Percentiles rank a stretch among this genome's conserved stretches.
These are phyloP conservation scores for Chloroceryle inda DNA, from an alignment of 2,797 vertebrate genomes.

Conservation along the genomic window DNA sequence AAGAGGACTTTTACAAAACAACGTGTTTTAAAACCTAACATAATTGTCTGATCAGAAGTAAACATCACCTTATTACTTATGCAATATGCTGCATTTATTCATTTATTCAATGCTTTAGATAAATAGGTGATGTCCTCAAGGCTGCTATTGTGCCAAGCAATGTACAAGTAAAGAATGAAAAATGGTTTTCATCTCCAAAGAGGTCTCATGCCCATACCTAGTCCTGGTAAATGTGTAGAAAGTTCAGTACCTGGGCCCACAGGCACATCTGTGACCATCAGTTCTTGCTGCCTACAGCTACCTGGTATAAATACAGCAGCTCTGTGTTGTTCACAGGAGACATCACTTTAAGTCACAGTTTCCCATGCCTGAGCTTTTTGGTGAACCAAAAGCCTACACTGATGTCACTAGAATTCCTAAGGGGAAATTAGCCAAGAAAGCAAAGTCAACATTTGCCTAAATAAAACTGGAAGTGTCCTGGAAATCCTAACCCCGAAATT, in stretches of 20 bases:
- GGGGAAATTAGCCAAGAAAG: neutral
- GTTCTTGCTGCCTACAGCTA: neutral
- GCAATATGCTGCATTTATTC: neutral
- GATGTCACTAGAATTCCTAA: neutral
- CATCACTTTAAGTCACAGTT: neutral
- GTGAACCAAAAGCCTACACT: neutral
- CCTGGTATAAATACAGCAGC: neutral
- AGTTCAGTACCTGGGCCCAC: neutral
- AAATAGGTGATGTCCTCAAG: neutral
- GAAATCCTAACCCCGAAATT: neutral
- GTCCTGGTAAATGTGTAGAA: neutral
- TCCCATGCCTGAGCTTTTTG: neutral
- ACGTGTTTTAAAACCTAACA: neutral
- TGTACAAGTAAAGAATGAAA: neutral
- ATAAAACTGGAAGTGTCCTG: neutral
- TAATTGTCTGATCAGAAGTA: neutral
- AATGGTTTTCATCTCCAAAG: neutral
- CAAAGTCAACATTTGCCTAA: neutral
- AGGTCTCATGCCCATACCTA: neutral
- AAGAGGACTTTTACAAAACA: neutral
- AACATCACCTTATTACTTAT: neutral
- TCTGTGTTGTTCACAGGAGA: neutral
- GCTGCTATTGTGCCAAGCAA: neutral
- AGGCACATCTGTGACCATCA: neutral
- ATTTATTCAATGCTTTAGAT: neutral